Conservation (phyloP, 1,140 invertebrate species). For the Sinonovacula constricta region DNA sequence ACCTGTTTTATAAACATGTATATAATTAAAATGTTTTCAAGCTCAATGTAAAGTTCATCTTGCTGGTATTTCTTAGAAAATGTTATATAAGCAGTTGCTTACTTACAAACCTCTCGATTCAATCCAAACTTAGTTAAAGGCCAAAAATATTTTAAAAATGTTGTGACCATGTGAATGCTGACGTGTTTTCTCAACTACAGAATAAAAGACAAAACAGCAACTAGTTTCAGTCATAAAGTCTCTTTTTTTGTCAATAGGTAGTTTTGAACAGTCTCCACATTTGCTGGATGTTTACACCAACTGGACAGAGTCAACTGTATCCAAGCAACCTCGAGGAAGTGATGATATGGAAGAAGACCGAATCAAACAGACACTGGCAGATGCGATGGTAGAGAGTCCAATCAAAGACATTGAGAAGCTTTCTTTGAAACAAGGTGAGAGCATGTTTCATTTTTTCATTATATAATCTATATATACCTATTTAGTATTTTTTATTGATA, state of each 20-base stretch:
- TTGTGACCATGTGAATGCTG: too few species aligned
- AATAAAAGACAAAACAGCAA: too few species aligned
- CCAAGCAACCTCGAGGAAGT: slow-evolving; percentile 68
- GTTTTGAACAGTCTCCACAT: slow-evolving; percentile 93
- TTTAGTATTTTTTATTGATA: not conserved
- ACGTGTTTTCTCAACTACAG: too few species aligned
- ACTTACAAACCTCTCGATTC: too few species aligned
- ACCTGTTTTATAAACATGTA: too few species aligned
- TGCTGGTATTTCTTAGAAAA: too few species aligned
- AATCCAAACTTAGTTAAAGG: too few species aligned
- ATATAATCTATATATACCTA: not conserved
- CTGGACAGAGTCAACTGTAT: slow-evolving; percentile 78
- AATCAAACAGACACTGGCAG: slow-evolving; percentile 92
- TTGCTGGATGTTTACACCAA: slow-evolving; percentile 87
- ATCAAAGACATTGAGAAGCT: slow-evolving; percentile 73
- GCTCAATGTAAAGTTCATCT: too few species aligned
- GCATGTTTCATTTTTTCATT: slow-evolving; percentile 7
- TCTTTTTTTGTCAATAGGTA: slow-evolving; percentile 81
- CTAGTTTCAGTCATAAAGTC: not conserved
- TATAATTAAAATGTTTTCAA: too few species aligned
- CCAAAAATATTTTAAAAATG: too few species aligned
- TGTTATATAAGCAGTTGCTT: too few species aligned
- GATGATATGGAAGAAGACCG: slow-evolving; percentile 83
- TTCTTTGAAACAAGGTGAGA: slow-evolving; percentile 65
- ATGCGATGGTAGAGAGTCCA: slow-evolving; percentile 94